These are phyloP conservation scores for Rotaria magnacalcarata DNA, from an alignment of 2,888 invertebrate species.

Conservation along the genomic window DNA sequence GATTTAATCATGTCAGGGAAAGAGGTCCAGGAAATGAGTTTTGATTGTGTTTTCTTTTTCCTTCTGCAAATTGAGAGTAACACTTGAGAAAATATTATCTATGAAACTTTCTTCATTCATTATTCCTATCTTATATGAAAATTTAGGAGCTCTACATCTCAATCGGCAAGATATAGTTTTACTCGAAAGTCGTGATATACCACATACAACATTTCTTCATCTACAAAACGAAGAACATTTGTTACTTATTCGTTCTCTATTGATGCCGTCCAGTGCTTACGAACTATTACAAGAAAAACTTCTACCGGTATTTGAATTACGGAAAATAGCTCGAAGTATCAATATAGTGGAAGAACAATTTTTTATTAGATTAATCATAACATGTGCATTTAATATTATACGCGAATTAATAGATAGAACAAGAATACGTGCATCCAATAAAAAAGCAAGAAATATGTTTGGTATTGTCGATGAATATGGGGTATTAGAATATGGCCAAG, in stretches of 20 bases:
- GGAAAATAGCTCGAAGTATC: not conserved
- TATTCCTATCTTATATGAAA: too few relatives aligned
- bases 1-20: too few relatives aligned
- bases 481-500: not conserved
- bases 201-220: not conserved
- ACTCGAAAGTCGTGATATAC: conserved; percentile 22
- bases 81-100: too few relatives aligned
- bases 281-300: not conserved
- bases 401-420: not conserved
- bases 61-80: too few relatives aligned
- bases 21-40: too few relatives aligned
- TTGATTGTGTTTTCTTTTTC: too few relatives aligned
- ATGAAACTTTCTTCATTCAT: too few relatives aligned
- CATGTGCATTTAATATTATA: not conserved
- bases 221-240: conserved; percentile 22
- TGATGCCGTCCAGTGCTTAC: not conserved
- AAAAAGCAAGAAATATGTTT: conserved; percentile 27
- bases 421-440: not conserved
- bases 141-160: not conserved
- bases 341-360: conserved; percentile 15
- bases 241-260: not conserved
- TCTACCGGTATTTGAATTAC: not conserved
- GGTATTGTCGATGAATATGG: conserved; percentile 21
- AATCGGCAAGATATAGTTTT: conserved; percentile 37
- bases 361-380: conserved; percentile 18